Conservation (phyloP, 2,113 vertebrate genomes). For the Albula glossodonta region DNA sequence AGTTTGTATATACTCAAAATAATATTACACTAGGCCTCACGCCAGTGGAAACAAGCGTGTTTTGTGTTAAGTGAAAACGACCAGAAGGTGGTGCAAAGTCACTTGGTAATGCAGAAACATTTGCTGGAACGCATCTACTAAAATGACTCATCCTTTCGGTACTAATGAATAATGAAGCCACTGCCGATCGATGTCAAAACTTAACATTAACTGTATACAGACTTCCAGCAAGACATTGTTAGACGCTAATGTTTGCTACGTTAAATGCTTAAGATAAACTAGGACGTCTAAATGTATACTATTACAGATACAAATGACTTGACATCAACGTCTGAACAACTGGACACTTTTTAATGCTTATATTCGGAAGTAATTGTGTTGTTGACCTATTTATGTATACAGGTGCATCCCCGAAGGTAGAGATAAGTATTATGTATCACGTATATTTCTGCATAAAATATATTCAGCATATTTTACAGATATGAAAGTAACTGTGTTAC, state of each 20-base stretch:
- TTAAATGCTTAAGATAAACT: too few relatives aligned
- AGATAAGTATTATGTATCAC: too few relatives aligned
- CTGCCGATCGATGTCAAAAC: not conserved
- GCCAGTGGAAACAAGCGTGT: constrained; percentile 18
- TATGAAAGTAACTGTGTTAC: not conserved
- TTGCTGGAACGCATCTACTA: not conserved
- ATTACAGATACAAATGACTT: too few relatives aligned
- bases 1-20: not conserved
- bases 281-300: too few relatives aligned
- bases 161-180: not conserved
- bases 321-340: too few relatives aligned
- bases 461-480: not conserved
- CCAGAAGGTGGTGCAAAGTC: constrained; percentile 88
- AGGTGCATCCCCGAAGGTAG: too few relatives aligned
- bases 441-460: not conserved
- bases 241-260: not conserved
- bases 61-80: constrained; percentile 48
- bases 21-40: not conserved
- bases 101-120: constrained; percentile 51
- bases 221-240: not conserved
- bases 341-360: too few relatives aligned
- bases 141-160: not conserved
- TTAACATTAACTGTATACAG: too few relatives aligned
- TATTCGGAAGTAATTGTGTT: too few relatives aligned
- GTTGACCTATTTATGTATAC: too few relatives aligned